phyloP scores from a whole-genome alignment of 2,113 vertebrate species.

The Euleptes europaea region DNA sequence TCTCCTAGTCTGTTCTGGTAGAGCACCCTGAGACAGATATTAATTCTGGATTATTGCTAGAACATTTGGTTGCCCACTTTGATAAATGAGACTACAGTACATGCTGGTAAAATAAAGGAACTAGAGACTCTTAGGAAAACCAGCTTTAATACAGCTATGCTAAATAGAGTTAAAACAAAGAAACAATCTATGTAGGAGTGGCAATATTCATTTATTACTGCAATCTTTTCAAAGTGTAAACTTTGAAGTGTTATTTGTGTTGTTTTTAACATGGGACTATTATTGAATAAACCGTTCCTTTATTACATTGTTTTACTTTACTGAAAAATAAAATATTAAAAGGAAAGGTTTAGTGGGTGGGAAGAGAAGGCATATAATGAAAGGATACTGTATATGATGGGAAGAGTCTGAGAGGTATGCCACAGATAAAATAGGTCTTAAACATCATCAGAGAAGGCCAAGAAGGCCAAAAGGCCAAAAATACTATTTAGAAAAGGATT shows the following conservation, averaged over 20 bases:
- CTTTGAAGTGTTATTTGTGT: not conserved
- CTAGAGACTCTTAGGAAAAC: not conserved
- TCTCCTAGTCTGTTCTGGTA: too few relatives aligned
- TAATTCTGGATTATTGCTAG: not conserved
- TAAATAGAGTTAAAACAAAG: not conserved
- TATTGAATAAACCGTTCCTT: conserved; percentile 19
- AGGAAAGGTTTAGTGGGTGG: not conserved
- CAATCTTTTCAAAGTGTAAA: not conserved
- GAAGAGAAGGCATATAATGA: conserved; percentile 3
- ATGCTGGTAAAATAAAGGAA: not conserved
- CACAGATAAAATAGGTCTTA: conserved; percentile 35
- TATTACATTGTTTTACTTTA: conserved; percentile 21
- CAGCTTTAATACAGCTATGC: not conserved
- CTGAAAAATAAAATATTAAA: conserved; percentile 15
- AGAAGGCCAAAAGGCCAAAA: conserved; percentile 22
- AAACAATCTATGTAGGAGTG: not conserved
- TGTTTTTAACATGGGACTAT: conserved; percentile 7
- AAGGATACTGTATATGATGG: not conserved
- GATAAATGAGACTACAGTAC: not conserved
- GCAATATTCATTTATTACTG: not conserved
- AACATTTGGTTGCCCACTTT: not conserved
- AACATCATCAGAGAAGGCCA: not conserved
- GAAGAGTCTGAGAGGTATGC: conserved; percentile 12
- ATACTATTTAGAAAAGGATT: conserved; percentile 11
- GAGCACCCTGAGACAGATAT: not conserved